Conservation (phyloP, 2,888 invertebrate species). For the Trachelus stipa region DNA sequence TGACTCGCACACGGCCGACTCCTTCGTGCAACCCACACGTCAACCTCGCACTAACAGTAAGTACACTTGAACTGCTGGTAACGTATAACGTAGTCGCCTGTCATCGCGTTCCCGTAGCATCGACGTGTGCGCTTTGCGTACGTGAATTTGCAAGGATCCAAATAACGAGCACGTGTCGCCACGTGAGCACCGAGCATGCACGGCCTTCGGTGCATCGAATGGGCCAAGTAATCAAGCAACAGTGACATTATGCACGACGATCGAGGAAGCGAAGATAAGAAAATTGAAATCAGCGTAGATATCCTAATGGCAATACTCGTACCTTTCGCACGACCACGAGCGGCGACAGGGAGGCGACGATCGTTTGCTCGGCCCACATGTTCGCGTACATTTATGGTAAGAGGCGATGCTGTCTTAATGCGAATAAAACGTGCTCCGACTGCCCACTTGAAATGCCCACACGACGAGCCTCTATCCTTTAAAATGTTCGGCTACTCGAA, state of each 20-base stretch:
- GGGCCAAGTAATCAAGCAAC: not conserved
- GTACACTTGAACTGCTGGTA: not conserved
- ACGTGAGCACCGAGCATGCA: not conserved
- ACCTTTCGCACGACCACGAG: slow-evolving; percentile 49
- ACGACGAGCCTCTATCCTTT: not conserved
- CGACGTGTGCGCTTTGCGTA: not conserved
- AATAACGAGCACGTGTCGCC: not conserved
- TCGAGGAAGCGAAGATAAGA: not conserved
- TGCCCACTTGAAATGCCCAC: slow-evolving; percentile 21
- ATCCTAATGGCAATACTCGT: slow-evolving; percentile 19
- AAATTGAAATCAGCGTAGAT: not conserved
- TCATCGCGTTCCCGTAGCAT: not conserved
- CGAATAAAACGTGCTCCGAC: slow-evolving; percentile 23
- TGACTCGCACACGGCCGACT: not conserved
- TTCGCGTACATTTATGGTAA: slow-evolving; percentile 37
- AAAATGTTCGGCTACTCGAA: not conserved
- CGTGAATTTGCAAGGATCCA: not conserved
- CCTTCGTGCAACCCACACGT: not conserved
- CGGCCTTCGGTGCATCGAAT: not conserved
- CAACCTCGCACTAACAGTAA: not conserved
- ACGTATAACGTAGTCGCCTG: not conserved
- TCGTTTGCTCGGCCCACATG: slow-evolving; percentile 36
- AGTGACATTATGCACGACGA: not conserved
- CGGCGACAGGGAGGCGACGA: slow-evolving; percentile 37
- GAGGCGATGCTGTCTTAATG: slow-evolving; percentile 14